Evolutionary conservation across 2,888 invertebrate species (phyloP), one percentile per base, ranked within the genome.

Genomic region (Schrankia costaestrigalis): DNA sequence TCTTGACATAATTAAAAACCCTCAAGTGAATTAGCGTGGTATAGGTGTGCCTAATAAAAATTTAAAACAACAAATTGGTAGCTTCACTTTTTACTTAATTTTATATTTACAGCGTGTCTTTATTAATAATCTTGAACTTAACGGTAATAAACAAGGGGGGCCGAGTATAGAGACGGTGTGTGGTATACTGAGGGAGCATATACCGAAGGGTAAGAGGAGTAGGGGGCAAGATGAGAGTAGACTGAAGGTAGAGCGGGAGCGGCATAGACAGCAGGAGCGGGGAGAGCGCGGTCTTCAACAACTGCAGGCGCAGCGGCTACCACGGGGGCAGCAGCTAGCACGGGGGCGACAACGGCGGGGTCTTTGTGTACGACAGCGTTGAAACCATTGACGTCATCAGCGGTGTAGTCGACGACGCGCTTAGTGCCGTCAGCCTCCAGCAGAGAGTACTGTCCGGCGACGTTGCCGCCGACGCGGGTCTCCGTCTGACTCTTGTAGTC

Each of bases 401-500:
- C 89, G 29, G 86, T 75, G 74, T 90, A 90, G 70, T 90, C 90
- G 1, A 90, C 90, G 11, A 81, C 88, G 43, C 90, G 83, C 50
- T 81, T 84, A 39, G 89, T 89, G 51, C 90, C 90, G 52, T 90
- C 90, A 25, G 90, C 59, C 35, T 90, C 90, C 8, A 82, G 67
- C 9, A 90, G 78, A 13, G 89, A 89, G 80, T 90, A 90, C 59
- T 89, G 89, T 42, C 90, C 90, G 43, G 78, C 69, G 26, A 90
- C 90, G 37, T 71, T 64, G 53, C 89, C 90, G 15, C 90, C 90
- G 26, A 75, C 73, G 53, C 90, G 85, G 33, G 83, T 81, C 74
- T 90, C 90, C 8, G 76, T 74, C 63, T 90, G 90, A 71, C 85
- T 89, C 71, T 90, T 90, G 71, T 62, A 84, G 76, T 90, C 90